These are phyloP conservation scores for Diploptera punctata DNA, from an alignment of 2,888 invertebrate genomes.

Conservation along the genomic window DNA sequence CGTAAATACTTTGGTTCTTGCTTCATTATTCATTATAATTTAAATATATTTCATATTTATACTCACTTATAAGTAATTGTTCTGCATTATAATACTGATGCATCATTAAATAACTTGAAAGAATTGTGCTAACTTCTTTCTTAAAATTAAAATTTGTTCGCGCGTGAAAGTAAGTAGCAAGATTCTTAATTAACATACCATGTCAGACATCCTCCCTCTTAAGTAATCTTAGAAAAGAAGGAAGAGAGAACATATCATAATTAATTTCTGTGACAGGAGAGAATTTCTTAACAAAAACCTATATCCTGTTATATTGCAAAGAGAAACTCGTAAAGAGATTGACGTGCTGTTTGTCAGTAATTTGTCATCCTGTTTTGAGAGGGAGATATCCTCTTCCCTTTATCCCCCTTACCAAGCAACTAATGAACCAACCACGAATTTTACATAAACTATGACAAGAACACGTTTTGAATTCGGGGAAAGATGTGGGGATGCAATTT, in stretches of 20 bases:
- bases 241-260: constrained; percentile 13
- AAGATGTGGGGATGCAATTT: not conserved
- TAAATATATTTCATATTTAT: too few species aligned
- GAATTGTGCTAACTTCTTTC: too few species aligned
- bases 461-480: not conserved
- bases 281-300: not conserved
- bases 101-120: too few species aligned
- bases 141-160: constrained; percentile 10
- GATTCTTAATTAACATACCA: not conserved
- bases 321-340: not conserved
- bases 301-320: not conserved
- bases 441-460: not conserved
- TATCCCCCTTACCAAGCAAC: not conserved
- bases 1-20: too few species aligned
- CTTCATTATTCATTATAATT: too few species aligned
- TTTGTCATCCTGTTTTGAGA: constrained; percentile 6
- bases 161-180: not conserved
- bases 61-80: too few species aligned
- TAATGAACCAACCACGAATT: constrained; percentile 7
- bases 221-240: not conserved
- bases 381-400: not conserved
- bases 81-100: too few species aligned
- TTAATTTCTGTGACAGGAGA: constrained; percentile 18
- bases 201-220: not conserved
- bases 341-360: constrained; percentile 20